phyloP scores from a whole-genome alignment of 2,113 vertebrate genomes.

The Pseudorectes ferrugineus region DNA sequence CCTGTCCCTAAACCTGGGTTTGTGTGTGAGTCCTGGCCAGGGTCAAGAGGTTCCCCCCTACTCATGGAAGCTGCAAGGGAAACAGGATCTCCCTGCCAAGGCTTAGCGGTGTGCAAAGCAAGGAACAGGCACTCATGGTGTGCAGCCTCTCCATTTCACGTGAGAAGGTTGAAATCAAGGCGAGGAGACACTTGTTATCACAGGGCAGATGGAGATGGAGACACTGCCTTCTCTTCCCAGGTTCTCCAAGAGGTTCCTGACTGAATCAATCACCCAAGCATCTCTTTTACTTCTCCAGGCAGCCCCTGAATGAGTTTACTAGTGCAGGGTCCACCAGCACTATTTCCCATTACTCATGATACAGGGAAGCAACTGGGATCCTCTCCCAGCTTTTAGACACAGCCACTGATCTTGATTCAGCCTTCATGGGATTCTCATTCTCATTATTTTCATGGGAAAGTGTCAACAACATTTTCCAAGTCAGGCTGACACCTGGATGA shows the following conservation, averaged over 20 bases:
- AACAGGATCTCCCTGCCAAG: not conserved
- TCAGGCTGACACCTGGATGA: not conserved
- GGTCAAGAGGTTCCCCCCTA: not conserved
- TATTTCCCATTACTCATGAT: not conserved
- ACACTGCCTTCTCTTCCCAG: not conserved
- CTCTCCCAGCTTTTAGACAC: not conserved
- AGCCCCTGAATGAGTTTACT: not conserved
- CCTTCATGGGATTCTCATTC: not conserved
- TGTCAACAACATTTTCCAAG: not conserved
- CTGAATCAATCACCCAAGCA: not conserved
- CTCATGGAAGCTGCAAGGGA: not conserved
- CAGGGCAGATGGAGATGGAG: not conserved
- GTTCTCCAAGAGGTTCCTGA: not conserved
- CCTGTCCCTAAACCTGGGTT: not conserved
- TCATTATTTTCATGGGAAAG: not conserved
- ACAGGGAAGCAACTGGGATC: not conserved
- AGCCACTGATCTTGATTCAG: not conserved
- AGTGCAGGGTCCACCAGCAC: not conserved
- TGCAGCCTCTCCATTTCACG: not conserved
- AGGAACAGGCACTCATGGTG: fast-evolving
- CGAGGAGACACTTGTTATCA: not conserved
- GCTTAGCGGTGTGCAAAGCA: not conserved
- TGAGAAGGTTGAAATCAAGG: not conserved
- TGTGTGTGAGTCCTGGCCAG: not conserved
- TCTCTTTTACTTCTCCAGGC: not conserved